Conservation (phyloP, 2,888 invertebrate genomes). For the Phorcus lineatus region DNA sequence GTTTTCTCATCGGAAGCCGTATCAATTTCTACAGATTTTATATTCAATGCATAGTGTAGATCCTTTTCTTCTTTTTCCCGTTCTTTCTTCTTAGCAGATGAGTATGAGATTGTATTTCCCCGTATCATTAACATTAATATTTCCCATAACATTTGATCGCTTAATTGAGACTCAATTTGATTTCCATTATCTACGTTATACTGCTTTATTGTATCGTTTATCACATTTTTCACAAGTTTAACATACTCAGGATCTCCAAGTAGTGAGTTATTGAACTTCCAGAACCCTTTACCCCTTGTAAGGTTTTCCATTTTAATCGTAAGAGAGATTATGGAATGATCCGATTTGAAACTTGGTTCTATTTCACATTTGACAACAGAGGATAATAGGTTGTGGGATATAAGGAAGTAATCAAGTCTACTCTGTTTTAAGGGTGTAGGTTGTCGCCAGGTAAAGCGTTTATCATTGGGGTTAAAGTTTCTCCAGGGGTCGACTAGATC, state of each 20-base stretch:
- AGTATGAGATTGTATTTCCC: too few relatives aligned
- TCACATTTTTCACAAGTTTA: neutral
- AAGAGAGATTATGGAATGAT: slow-evolving; percentile 16
- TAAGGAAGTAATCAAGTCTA: slow-evolving; percentile 26
- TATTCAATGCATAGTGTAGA: too few relatives aligned
- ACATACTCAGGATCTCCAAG: slow-evolving; percentile 6
- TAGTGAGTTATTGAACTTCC: slow-evolving; percentile 29
- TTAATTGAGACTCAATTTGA: too few relatives aligned
- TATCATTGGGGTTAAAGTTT: neutral
- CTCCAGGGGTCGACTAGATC: slow-evolving; percentile 23
- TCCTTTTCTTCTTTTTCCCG: too few relatives aligned
- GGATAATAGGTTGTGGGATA: slow-evolving; percentile 5
- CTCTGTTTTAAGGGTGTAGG: slow-evolving; percentile 23
- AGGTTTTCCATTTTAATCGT: slow-evolving; percentile 13
- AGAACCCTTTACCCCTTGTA: slow-evolving; percentile 23
- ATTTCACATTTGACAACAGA: neutral
- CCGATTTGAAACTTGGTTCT: slow-evolving; percentile 19
- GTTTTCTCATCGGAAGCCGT: too few relatives aligned
- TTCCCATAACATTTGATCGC: too few relatives aligned
- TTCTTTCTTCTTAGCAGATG: neutral
- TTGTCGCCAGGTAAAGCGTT: slow-evolving; percentile 21
- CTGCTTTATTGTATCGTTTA: too few relatives aligned
- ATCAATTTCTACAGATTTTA: too few relatives aligned
- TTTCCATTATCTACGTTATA: too few relatives aligned
- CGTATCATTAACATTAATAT: too few relatives aligned